These are phyloP conservation scores for Sarotherodon lohbergeri DNA, from an alignment of 2,113 vertebrate species.

Conservation along the genomic window DNA sequence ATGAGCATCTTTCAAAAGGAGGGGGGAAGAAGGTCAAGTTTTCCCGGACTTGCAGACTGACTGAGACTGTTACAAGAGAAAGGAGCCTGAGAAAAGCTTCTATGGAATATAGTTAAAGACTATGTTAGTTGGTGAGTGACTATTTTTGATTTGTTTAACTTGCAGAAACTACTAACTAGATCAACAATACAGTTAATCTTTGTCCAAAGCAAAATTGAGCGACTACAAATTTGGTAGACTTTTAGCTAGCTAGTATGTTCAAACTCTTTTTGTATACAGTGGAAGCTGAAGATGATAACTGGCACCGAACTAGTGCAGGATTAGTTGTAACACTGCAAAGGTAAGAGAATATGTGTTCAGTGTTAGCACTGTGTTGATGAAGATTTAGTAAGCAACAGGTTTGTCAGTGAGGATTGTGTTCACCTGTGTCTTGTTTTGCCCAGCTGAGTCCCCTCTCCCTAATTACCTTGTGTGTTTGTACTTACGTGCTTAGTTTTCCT, in stretches of 20 bases:
- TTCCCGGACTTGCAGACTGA: not conserved
- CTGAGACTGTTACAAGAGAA: not conserved
- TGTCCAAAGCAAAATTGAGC: not conserved
- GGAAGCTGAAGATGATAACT: not conserved
- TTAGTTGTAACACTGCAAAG: not conserved
- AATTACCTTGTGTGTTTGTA: not conserved
- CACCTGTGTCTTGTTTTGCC: not conserved
- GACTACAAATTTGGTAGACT: not conserved
- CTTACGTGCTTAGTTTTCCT: not conserved
- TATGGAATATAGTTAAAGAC: not conserved
- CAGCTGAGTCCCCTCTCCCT: not conserved
- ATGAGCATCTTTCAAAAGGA: not conserved
- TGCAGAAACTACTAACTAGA: not conserved
- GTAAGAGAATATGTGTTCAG: not conserved
- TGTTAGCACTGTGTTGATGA: not conserved
- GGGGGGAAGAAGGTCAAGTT: not conserved
- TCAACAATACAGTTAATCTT: not conserved
- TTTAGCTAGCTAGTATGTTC: not conserved
- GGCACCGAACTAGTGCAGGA: not conserved
- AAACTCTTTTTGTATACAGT: not conserved
- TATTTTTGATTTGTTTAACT: not conserved
- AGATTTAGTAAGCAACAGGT: not conserved
- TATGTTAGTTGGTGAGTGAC: not conserved
- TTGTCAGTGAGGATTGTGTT: not conserved
- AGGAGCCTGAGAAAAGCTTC: not conserved